A percentile compares a stretch with the other conserved stretches of the same genome.
phyloP scores from a whole-genome alignment of 2,797 vertebrate genomes.

The Gila robusta region DNA sequence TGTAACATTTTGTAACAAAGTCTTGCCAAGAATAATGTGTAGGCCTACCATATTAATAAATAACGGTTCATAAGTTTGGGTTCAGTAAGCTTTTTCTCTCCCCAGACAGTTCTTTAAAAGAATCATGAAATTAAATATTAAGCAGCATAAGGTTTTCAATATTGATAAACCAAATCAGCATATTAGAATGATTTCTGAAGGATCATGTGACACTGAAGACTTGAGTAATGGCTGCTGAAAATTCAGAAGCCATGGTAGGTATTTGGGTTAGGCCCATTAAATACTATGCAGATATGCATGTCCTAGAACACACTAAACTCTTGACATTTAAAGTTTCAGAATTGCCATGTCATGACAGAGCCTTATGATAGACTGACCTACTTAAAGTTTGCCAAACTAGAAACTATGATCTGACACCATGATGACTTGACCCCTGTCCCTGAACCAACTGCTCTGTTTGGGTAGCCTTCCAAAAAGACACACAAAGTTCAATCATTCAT shows the following conservation, averaged over 20 bases:
- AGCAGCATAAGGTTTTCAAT: background rate
- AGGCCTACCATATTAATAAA: background rate
- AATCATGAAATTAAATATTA: background rate
- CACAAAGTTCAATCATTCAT: background rate
- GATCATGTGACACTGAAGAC: background rate
- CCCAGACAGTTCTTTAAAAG: too few species aligned
- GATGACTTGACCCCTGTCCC: background rate
- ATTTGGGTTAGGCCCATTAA: background rate
- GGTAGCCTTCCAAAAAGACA: background rate
- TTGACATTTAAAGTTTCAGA: conserved; percentile 23
- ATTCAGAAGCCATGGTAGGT: background rate
- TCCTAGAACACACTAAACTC: background rate
- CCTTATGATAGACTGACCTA: conserved; percentile 34
- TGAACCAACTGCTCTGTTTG: background rate
- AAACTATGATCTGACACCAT: conserved; percentile 26
- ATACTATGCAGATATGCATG: background rate
- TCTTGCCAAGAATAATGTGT: background rate
- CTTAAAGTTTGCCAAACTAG: conserved; percentile 20
- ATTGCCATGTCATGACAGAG: background rate
- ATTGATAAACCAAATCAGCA: background rate
- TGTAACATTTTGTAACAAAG: background rate
- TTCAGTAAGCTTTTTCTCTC: background rate
- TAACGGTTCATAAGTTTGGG: background rate
- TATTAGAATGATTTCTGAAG: background rate
- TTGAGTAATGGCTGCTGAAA: background rate